Conservation (phyloP, 2,888 invertebrate species). For the Monopis laevigella region DNA sequence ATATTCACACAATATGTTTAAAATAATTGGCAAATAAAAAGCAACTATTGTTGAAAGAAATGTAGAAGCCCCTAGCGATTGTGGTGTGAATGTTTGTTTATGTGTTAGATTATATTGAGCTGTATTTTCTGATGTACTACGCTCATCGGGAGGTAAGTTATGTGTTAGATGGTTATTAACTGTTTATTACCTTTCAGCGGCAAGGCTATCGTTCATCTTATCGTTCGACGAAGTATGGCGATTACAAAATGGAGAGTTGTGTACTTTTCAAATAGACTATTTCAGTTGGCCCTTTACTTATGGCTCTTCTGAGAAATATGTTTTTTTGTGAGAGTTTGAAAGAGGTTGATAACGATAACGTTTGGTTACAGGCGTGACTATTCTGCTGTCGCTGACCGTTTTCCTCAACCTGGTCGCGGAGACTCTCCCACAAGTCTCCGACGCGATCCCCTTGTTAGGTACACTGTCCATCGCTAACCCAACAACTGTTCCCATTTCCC, state of each 20-base stretch:
- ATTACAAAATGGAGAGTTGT: constrained; percentile 34
- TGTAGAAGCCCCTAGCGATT: constrained; percentile 36
- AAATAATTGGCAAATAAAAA: too few species aligned
- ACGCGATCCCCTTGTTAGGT: constrained; percentile 99
- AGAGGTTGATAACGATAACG: constrained; percentile 24
- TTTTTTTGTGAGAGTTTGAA: neutral
- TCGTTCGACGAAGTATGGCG: too few species aligned
- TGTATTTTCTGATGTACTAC: constrained; percentile 11
- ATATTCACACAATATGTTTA: too few species aligned
- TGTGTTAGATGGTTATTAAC: constrained; percentile 23
- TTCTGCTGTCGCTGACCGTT: constrained; percentile 99
- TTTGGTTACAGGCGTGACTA: constrained; percentile 96
- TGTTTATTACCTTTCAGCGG: constrained; percentile 11
- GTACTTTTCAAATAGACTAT: constrained; percentile 9
- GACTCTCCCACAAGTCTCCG: constrained; percentile 99
- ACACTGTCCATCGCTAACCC: constrained; percentile 57
- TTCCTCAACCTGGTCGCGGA: constrained; percentile 99
- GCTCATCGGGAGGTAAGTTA: constrained; percentile 28
- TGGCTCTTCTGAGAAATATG: too few species aligned
- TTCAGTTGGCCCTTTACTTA: too few species aligned
- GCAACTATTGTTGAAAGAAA: constrained; percentile 14
- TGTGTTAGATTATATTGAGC: constrained; percentile 19
- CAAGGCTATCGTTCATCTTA: too few species aligned
- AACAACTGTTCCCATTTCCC: neutral
- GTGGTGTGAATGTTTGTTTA: constrained; percentile 32